phyloP scores from a whole-genome alignment of 2,113 vertebrate species.

The Pardalotus punctatus region DNA sequence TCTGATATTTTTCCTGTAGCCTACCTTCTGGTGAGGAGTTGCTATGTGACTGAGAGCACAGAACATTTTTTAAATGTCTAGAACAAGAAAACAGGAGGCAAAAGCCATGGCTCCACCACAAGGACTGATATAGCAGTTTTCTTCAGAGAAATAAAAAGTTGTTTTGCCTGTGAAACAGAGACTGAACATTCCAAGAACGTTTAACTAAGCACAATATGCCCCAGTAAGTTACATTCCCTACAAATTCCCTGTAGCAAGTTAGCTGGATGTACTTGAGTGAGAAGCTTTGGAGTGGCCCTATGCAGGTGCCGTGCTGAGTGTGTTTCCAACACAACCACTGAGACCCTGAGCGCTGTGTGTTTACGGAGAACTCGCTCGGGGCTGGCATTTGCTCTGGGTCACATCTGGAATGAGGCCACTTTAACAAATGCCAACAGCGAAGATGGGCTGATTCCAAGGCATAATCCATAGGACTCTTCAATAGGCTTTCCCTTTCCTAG shows the following conservation, averaged over 20 bases:
- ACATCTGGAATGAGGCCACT: background rate
- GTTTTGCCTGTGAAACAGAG: background rate
- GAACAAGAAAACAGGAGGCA: background rate
- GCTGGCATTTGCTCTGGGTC: background rate
- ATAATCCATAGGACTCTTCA: background rate
- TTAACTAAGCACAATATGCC: background rate
- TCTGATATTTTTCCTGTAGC: background rate
- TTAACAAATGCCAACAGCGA: background rate
- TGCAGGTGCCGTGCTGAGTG: background rate
- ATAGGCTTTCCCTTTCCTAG: background rate
- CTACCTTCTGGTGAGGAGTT: background rate
- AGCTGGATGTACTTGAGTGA: conserved; percentile 11
- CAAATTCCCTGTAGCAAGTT: conserved; percentile 40
- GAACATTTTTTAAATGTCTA: background rate
- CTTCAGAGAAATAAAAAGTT: background rate
- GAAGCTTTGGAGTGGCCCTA: conserved; percentile 36
- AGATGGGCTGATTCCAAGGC: background rate
- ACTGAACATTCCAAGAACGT: background rate
- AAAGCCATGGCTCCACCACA: conserved; percentile 17
- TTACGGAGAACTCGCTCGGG: background rate
- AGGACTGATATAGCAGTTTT: background rate
- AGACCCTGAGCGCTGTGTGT: background rate
- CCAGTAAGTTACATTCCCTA: conserved; percentile 9
- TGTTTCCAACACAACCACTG: background rate
- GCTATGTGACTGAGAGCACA: background rate